A percentile compares a stretch with the other conserved stretches of the same genome.
Evolutionary conservation across 2,113 vertebrate genomes (phyloP).

Genomic region (Mus spicilegus): DNA sequence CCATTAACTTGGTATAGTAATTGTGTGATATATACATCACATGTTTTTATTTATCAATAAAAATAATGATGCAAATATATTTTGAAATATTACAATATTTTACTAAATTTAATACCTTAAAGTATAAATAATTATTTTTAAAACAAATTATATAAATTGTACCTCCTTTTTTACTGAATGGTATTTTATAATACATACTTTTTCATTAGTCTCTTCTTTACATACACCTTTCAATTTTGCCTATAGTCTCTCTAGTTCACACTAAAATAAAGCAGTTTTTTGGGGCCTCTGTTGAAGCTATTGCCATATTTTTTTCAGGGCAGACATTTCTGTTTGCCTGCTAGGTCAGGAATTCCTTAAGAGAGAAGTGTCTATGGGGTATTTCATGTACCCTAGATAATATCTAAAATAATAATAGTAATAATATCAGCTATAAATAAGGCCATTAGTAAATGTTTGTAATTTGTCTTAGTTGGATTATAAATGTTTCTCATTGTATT

Average conservation of each 20-base stretch:
- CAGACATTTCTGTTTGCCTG: neutral
- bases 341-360: neutral
- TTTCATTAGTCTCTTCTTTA: constrained; percentile 29
- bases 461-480: neutral
- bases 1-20: neutral
- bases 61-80: neutral
- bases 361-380: neutral
- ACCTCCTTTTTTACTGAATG: neutral
- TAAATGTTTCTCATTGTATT: neutral
- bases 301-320: neutral
- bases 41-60: neutral
- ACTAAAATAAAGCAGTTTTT: neutral
- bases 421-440: neutral
- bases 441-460: constrained; percentile 1
- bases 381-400: neutral
- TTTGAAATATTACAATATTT: neutral
- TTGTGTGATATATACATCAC: neutral
- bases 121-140: neutral
- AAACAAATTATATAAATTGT: neutral
- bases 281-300: neutral
- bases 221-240: neutral
- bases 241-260: neutral
- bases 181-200: neutral
- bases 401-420: neutral
- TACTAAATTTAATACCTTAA: neutral